Conservation (phyloP, 30 jellyfish, hydroid and myxozoan species). For the Aurelia aurita region DNA sequence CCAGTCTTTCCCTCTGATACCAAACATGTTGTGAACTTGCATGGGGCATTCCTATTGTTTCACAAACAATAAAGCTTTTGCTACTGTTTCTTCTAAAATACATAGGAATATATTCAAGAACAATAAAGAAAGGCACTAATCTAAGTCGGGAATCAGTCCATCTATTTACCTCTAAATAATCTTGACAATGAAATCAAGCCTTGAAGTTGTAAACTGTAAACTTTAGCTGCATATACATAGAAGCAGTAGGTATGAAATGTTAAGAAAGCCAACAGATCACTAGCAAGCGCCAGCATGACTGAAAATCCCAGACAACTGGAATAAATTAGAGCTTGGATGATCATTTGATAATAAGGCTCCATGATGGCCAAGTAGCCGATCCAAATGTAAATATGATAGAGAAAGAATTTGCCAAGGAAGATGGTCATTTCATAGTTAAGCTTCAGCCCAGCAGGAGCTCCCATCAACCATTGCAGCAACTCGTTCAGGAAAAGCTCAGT, state of each 20-base stretch:
- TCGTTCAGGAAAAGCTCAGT: slow-evolving; percentile 38
- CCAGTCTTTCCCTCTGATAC: no score
- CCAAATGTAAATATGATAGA: slow-evolving; percentile 90
- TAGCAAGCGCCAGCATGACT: slow-evolving; percentile 72
- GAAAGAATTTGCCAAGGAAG: slow-evolving; percentile 83
- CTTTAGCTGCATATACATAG: slow-evolving; percentile 90
- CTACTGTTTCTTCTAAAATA: no score
- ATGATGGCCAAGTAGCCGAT: slow-evolving; percentile 67
- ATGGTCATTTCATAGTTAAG: slow-evolving; percentile 84
- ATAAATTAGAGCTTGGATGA: slow-evolving; percentile 49
- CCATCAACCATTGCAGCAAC: slow-evolving; percentile 88
- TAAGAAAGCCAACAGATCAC: slow-evolving; percentile 73
- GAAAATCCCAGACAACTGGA: slow-evolving; percentile 79
- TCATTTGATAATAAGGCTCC: slow-evolving; percentile 47
- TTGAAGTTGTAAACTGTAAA: slow-evolving; percentile 75
- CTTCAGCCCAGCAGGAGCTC: slow-evolving; percentile 98
- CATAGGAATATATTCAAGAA: no score
- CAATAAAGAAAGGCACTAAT: no score
- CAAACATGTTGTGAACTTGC: no score
- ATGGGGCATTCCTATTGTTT: no score
- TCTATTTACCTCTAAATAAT: slow-evolving; percentile 89
- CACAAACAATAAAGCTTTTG: no score
- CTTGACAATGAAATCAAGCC: slow-evolving; percentile 90
- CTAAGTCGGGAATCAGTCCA: no score
- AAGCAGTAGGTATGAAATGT: slow-evolving; percentile 87